Conservation (phyloP, 2,113 vertebrate genomes). For the Pseudorectes ferrugineus region DNA sequence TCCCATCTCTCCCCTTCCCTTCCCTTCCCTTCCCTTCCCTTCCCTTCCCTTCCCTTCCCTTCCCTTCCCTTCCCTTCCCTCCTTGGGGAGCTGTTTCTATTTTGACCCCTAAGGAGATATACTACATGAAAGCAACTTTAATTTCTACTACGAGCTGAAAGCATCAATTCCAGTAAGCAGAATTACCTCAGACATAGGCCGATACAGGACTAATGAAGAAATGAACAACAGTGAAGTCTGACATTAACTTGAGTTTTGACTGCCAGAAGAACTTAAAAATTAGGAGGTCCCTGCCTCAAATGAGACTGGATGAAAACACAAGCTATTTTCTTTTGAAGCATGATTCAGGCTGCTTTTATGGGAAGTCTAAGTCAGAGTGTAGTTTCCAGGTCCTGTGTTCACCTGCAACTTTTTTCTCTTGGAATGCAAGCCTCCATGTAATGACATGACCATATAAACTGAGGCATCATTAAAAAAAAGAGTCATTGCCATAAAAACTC, state of each 20-base stretch:
- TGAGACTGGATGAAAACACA: neutral
- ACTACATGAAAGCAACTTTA: neutral
- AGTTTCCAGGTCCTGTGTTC: neutral
- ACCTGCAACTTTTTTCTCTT: neutral
- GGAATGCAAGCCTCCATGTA: neutral
- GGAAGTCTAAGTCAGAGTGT: neutral
- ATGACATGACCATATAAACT: neutral
- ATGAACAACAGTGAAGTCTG: neutral
- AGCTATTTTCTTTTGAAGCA: neutral
- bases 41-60: neutral
- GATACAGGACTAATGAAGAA: neutral
- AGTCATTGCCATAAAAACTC: neutral
- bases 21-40: neutral
- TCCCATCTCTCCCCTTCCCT: neutral
- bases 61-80: neutral
- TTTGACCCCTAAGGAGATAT: neutral
- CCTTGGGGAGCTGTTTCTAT: neutral
- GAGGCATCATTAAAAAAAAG: neutral
- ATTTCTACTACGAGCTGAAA: neutral
- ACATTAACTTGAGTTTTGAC: neutral
- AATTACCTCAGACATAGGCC: neutral
- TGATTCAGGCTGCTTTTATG: neutral
- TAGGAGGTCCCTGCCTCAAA: neutral
- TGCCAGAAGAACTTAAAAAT: neutral
- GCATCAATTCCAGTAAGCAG: neutral